phyloP scores from a whole-genome alignment of 2,888 invertebrate species.

The Emmelina monodactyla region DNA sequence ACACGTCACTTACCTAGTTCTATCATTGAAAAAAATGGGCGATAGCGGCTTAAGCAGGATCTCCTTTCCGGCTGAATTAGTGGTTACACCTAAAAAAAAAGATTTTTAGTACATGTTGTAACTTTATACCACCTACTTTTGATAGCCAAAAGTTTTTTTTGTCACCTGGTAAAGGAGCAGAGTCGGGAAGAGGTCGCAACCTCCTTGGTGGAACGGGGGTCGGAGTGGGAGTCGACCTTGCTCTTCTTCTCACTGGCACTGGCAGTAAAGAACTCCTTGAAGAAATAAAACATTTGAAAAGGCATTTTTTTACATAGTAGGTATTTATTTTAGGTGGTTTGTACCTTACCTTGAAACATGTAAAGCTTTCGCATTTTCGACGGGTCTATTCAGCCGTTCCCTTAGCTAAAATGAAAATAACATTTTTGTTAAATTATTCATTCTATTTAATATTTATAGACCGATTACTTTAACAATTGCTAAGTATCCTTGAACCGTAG shows the following conservation, averaged over 20 bases:
- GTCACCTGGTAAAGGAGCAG: constrained; percentile 50
- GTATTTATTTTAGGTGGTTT: too few relatives aligned
- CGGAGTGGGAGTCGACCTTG: constrained; percentile 49
- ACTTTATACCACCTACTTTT: too few relatives aligned
- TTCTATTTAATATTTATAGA: neutral
- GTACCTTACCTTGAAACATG: constrained; percentile 32
- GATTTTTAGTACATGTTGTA: neutral
- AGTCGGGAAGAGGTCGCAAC: constrained; percentile 48
- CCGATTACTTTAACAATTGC: neutral
- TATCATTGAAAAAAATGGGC: constrained; percentile 38
- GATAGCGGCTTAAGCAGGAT: constrained; percentile 32
- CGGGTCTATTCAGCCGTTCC: constrained; percentile 42
- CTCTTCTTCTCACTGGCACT: constrained; percentile 42
- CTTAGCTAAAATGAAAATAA: constrained; percentile 32
- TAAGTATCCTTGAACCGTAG: neutral
- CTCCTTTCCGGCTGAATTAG: constrained; percentile 27
- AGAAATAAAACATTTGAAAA: too few relatives aligned
- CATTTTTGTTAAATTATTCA: neutral
- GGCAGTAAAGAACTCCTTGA: constrained; percentile 48
- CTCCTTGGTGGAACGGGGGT: constrained; percentile 39
- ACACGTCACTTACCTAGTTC: constrained; percentile 41
- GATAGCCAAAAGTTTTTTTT: too few relatives aligned
- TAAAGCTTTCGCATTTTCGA: constrained; percentile 38
- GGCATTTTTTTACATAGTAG: too few relatives aligned
- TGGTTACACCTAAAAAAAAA: neutral